These are phyloP conservation scores for Epicampocera succincta DNA, from an alignment of 2,888 invertebrate species.

Conservation along the genomic window DNA sequence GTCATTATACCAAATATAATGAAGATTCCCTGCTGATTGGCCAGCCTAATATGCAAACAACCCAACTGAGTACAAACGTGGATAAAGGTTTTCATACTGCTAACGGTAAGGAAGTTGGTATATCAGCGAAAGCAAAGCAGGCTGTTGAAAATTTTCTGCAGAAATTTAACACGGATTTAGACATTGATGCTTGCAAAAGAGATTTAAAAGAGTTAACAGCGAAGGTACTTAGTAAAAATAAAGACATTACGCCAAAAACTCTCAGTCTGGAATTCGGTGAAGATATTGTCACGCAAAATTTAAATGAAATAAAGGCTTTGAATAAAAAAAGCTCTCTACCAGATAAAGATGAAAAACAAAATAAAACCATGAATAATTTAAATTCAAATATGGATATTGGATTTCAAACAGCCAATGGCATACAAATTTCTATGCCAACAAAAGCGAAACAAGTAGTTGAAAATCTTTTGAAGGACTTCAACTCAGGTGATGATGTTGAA, in stretches of 20 bases:
- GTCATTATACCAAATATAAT: background rate
- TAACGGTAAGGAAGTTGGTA: slow-evolving; percentile 67
- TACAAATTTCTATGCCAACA: too few relatives aligned
- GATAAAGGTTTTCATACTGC: slow-evolving; percentile 71
- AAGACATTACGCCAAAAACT: background rate
- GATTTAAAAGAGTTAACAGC: slow-evolving; percentile 29
- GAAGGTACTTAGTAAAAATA: slow-evolving; percentile 31
- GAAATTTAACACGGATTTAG: slow-evolving; percentile 36
- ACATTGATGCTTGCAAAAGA: slow-evolving; percentile 29
- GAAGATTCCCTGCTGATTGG: background rate
- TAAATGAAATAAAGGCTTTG: too few relatives aligned
- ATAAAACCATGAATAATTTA: too few relatives aligned
- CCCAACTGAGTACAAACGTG: background rate
- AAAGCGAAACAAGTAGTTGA: too few relatives aligned
- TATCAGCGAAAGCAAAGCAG: slow-evolving; percentile 70
- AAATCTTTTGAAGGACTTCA: too few relatives aligned
- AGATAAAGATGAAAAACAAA: background rate
- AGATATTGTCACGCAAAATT: too few relatives aligned
- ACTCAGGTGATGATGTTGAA: too few relatives aligned
- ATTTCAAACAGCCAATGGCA: slow-evolving; percentile 72
- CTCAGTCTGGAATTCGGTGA: background rate
- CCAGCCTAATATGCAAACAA: too few relatives aligned
- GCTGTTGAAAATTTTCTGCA: slow-evolving; percentile 61
- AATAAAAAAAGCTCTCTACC: too few relatives aligned
- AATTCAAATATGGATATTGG: slow-evolving; percentile 59